phyloP scores from a whole-genome alignment of 2,888 invertebrate species.

The Platycnemis pennipes region DNA sequence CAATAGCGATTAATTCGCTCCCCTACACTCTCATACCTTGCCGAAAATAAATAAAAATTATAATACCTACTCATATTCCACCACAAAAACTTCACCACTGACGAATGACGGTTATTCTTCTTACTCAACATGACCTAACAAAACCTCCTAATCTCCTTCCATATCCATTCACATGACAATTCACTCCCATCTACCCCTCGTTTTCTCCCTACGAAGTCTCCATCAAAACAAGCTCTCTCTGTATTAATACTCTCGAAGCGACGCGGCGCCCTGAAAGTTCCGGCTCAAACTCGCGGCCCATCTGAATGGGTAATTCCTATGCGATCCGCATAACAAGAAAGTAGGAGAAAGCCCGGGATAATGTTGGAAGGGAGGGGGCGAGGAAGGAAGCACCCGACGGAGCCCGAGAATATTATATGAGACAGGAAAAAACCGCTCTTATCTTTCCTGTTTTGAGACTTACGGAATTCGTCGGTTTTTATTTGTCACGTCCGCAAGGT shows the following conservation, averaged over 20 bases:
- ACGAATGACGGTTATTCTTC: not conserved
- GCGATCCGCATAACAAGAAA: constrained; percentile 23
- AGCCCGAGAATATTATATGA: constrained; percentile 14
- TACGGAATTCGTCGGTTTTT: not conserved
- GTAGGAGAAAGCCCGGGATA: not conserved
- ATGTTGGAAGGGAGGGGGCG: not conserved
- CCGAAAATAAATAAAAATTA: no score
- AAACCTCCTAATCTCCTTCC: not conserved
- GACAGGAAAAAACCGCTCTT: not conserved
- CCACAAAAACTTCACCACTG: not conserved
- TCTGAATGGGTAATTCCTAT: constrained; percentile 55
- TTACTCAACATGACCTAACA: not conserved
- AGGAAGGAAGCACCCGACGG: not conserved
- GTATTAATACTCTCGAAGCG: not conserved
- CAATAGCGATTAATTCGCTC: no score
- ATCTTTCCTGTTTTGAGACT: constrained; percentile 47
- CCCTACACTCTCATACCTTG: no score
- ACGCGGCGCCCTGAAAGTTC: not conserved
- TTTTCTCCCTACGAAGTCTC: not conserved
- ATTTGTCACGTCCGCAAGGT: not conserved
- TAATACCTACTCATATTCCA: no score
- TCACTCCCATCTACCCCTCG: not conserved
- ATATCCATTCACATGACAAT: not conserved
- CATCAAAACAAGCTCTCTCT: not conserved
- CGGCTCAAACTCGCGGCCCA: constrained; percentile 5